Conservation (phyloP, 2,797 vertebrate genomes). For the Tokudaia tokunoshimensis region DNA sequence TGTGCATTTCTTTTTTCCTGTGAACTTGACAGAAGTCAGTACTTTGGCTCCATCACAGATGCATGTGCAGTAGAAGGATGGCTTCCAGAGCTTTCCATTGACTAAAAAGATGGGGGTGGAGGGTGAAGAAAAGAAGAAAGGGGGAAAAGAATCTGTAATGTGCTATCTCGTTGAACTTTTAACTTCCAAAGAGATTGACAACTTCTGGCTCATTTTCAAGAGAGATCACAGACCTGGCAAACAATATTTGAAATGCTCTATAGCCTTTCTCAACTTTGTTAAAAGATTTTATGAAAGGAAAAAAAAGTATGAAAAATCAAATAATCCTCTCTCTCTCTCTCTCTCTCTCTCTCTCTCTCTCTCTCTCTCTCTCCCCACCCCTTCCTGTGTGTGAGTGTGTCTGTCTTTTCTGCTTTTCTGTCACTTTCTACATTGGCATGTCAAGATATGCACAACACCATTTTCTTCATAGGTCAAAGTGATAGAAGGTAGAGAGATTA, state of each 20-base stretch:
- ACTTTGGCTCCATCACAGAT: constrained; percentile 68
- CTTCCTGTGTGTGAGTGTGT: neutral
- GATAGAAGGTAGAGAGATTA: neutral
- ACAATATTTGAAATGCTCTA: constrained; percentile 77
- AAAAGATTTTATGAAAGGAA: constrained; percentile 35
- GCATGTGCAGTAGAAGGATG: constrained; percentile 39
- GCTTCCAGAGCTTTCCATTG: constrained; percentile 57
- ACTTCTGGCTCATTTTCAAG: constrained; percentile 82
- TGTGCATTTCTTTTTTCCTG: constrained; percentile 65
- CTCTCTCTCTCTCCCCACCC: neutral
- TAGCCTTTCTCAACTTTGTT: constrained; percentile 63
- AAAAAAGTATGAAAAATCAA: neutral
- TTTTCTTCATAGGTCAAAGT: neutral
- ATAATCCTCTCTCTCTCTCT: neutral
- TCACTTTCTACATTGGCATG: neutral
- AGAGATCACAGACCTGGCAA: constrained; percentile 79
- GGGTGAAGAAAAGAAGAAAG: neutral
- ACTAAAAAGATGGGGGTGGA: neutral
- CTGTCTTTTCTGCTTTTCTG: neutral
- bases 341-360: neutral
- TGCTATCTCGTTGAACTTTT: constrained; percentile 81
- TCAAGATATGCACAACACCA: neutral
- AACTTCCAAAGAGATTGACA: constrained; percentile 84
- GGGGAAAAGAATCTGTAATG: constrained; percentile 58
- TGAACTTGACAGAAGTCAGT: constrained; percentile 69